phyloP scores from a whole-genome alignment of 2,888 invertebrate genomes.

The Pasiphila rectangulata region DNA sequence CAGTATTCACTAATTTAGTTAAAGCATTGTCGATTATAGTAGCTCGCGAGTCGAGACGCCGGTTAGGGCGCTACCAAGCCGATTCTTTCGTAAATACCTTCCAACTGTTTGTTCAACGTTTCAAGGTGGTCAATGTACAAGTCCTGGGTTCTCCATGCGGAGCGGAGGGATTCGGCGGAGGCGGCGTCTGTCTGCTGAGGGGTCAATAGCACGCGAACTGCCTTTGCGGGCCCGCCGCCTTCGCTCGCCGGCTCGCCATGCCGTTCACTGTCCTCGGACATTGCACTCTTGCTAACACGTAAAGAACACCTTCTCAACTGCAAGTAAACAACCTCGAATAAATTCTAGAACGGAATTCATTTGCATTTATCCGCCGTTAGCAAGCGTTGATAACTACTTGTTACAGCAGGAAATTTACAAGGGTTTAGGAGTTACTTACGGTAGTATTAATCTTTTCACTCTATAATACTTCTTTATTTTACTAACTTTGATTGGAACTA shows the following conservation, averaged over 20 bases:
- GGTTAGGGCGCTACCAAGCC: constrained; percentile 72
- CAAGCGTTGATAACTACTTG: constrained; percentile 49
- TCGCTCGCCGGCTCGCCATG: constrained; percentile 72
- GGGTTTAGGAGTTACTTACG: constrained; percentile 35
- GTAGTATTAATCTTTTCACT: constrained; percentile 23
- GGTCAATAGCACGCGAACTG: constrained; percentile 82
- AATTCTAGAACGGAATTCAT: constrained; percentile 47
- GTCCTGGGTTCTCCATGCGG: constrained; percentile 88
- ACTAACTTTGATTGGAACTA: constrained; percentile 28
- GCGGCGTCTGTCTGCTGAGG: constrained; percentile 84
- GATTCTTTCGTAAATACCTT: constrained; percentile 85
- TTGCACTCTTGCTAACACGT: constrained; percentile 73
- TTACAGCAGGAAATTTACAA: constrained; percentile 8
- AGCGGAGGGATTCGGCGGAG: constrained; percentile 83
- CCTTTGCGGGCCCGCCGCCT: constrained; percentile 75
- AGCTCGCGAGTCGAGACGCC: constrained; percentile 66
- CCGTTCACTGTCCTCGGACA: constrained; percentile 77
- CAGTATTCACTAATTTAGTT: constrained; percentile 78
- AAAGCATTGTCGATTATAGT: constrained; percentile 78
- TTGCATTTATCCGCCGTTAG: constrained; percentile 62
- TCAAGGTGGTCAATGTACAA: constrained; percentile 88
- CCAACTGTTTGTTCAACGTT: constrained; percentile 86
- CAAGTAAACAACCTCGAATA: constrained; percentile 66
- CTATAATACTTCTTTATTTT: constrained; percentile 15
- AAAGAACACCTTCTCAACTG: constrained; percentile 70